Evolutionary conservation across 2,113 vertebrate genomes (phyloP).

Genomic region (Myanophis thanlyinensis): DNA sequence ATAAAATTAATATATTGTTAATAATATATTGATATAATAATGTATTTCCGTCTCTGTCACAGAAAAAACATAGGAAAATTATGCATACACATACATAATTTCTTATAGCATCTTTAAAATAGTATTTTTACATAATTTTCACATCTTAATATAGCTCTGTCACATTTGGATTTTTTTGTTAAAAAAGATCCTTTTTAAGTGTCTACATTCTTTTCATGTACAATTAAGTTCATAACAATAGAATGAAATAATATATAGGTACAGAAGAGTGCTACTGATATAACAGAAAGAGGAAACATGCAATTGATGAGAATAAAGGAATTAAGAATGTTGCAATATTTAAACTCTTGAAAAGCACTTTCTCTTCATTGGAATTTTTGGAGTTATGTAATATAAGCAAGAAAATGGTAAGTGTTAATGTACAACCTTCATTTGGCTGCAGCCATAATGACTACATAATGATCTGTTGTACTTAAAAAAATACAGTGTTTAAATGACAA

Average conservation of each 20-base stretch:
- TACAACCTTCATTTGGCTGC: background rate
- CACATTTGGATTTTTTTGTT: background rate
- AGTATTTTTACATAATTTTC: background rate
- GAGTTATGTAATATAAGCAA: background rate
- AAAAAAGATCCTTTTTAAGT: background rate
- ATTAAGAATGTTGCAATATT: background rate
- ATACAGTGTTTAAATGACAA: slow-evolving; percentile 5
- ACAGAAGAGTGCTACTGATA: background rate
- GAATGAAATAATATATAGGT: background rate
- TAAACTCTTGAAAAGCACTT: background rate
- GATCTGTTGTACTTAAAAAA: slow-evolving; percentile 22
- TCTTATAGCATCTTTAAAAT: background rate
- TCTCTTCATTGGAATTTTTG: slow-evolving; percentile 5
- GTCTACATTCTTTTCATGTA: background rate
- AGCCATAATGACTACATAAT: background rate
- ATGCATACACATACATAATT: background rate
- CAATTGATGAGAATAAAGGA: background rate
- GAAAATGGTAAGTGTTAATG: background rate
- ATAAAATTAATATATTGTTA: too few relatives aligned
- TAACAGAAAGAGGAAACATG: background rate
- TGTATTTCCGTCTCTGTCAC: background rate
- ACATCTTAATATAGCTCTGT: background rate
- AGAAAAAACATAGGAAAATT: background rate
- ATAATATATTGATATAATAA: background rate
- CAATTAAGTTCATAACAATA: background rate